A percentile compares a stretch with the other conserved stretches of the same genome.
Conservation (phyloP, 2,113 vertebrate species). For the Tenebrosternarchus preto region DNA sequence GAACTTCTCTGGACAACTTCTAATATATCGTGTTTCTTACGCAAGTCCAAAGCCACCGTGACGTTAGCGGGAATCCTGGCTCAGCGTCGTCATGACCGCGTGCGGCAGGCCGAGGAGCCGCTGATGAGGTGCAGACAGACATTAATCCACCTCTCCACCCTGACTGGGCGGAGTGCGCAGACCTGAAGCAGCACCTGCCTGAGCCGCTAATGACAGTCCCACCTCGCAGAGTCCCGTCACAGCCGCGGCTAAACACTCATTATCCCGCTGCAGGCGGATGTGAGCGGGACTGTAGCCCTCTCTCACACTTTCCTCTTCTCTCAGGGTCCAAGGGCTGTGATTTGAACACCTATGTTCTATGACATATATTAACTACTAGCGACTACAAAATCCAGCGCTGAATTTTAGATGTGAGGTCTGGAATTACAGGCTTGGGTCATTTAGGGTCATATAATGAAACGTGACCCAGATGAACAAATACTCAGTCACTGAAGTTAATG, state of each 20-base stretch:
- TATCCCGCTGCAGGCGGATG: conserved; percentile 71
- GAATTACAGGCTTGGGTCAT: too few relatives aligned
- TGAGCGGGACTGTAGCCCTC: conserved; percentile 23
- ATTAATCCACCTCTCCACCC: conserved; percentile 69
- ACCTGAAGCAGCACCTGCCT: conserved; percentile 70
- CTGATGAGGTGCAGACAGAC: conserved; percentile 76
- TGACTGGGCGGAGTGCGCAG: conserved; percentile 64
- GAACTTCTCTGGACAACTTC: conserved; percentile 28
- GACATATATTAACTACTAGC: too few relatives aligned
- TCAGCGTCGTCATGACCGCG: conserved; percentile 32
- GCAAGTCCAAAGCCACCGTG: conserved; percentile 41
- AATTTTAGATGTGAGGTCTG: too few relatives aligned
- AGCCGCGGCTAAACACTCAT: conserved; percentile 74
- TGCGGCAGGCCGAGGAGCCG: conserved; percentile 65
- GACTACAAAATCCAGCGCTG: too few relatives aligned
- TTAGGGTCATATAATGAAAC: neutral
- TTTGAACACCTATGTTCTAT: too few relatives aligned
- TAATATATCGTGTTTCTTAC: conserved; percentile 46
- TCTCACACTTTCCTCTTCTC: neutral
- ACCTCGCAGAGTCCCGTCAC: conserved; percentile 67
- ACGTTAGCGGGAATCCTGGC: conserved; percentile 40
- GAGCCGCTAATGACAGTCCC: conserved; percentile 72
- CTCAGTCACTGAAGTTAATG: neutral
- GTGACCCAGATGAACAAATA: neutral
- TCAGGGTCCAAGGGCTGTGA: too few relatives aligned